Base-by-base conservation (phyloP, 2,113 vertebrate genomes). In the Menidia beryllina region DNA sequence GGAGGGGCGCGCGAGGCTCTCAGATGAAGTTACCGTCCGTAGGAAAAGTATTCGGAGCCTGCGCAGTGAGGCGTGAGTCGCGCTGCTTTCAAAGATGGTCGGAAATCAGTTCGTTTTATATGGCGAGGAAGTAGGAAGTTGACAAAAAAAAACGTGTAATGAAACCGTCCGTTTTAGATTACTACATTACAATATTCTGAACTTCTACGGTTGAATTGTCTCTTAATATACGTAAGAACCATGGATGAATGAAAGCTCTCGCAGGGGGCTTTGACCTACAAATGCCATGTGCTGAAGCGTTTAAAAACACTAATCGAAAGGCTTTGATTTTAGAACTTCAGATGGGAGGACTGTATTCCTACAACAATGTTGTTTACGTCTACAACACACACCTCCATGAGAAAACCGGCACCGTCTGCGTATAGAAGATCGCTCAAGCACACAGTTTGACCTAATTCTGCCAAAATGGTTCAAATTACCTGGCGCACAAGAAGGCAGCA, bases 1-100 rank as follows among this genome's bases (percentile, higher is more conserved):
- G 75, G 69, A 67, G 69, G 69, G 76, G 77, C 67, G 72, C 26
- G 67, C 48, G 30, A 56, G 58, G 62, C 62, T 79, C 78, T 8
- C 69, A 63, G 45, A 54, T 75, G 75, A 91, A 90, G 82, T 88
- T 91, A 58, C 74, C 54, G 75, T 77, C 84, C 38, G 41, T 38
- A 10, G 34, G 2, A 1, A n/a, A 89, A 81, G 72, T 80, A 72
- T 57, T 70, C 26, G 0, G 84, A 70, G 82, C 0, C 36, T 90
- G 90, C 86, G 86, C 86, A 83, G 63, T 83, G 55, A 17, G 49
- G 64, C 45, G 1, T 34, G 23, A 65, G 41, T 8, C 5, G 25
- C 36, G 82, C 21, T 73, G 49, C 81, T 3, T 86, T 85, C 55
- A 60, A 0, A 0, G n/a, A 15, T 52, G 0, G 5, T 79, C 48